Conservation (phyloP, 2,797 vertebrate genomes). For the Notamacropus eugenii region DNA sequence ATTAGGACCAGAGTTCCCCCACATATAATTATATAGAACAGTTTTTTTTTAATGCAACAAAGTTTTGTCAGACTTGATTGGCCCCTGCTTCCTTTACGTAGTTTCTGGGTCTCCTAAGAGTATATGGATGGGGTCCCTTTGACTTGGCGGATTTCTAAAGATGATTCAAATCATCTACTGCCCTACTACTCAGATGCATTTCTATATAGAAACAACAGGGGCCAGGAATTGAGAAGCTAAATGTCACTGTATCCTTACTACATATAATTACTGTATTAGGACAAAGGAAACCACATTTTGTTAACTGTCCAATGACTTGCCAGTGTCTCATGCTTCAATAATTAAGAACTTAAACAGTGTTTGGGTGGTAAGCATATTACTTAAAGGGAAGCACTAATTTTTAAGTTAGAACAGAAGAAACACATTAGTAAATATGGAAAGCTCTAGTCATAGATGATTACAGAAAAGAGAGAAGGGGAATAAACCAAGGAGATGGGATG, state of each 20-base stretch:
- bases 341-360: neutral
- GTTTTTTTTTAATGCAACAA: neutral
- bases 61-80: neutral
- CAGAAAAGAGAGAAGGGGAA: neutral
- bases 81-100: too few species aligned
- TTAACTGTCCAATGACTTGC: neutral
- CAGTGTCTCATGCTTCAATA: neutral
- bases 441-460: neutral
- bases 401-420: neutral
- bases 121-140: neutral
- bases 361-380: neutral
- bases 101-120: neutral
- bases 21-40: neutral
- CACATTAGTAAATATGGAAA: neutral
- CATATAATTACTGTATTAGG: neutral
- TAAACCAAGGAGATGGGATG: neutral
- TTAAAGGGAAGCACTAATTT: neutral
- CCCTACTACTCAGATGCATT: too few species aligned
- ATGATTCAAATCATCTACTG: neutral
- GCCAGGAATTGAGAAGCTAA: neutral
- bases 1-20: too few species aligned
- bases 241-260: neutral
- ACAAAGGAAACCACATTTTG: neutral
- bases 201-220: neutral
- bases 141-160: neutral